A percentile compares a stretch with the other conserved stretches of the same genome.
Evolutionary conservation across 2,797 vertebrate species (phyloP).

Genomic region (Bucorvus abyssinicus): DNA sequence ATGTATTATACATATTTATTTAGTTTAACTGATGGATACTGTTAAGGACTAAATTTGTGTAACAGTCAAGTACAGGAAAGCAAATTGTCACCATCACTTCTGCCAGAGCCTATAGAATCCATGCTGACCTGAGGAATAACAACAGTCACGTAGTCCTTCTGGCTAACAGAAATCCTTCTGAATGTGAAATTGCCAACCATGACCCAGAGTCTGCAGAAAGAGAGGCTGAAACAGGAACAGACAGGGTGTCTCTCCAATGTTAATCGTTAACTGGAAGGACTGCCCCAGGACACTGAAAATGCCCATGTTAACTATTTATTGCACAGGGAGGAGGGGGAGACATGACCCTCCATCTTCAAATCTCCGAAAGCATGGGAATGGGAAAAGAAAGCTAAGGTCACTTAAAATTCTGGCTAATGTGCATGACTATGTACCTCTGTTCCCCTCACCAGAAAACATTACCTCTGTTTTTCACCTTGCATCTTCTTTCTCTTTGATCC

Average conservation of each 20-base stretch:
- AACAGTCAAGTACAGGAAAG: neutral
- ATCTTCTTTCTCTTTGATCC: neutral
- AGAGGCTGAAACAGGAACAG: neutral
- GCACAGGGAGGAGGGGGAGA: neutral
- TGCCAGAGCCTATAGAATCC: neutral
- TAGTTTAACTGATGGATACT: neutral
- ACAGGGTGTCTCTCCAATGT: neutral
- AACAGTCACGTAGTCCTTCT: neutral
- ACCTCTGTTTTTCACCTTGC: neutral
- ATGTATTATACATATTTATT: neutral
- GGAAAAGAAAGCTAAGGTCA: neutral
- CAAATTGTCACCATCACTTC: neutral
- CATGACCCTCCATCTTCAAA: neutral
- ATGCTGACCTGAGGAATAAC: neutral
- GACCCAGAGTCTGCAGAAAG: neutral
- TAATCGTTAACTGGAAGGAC: slow-evolving; percentile 13
- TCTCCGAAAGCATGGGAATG: neutral
- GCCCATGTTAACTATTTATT: neutral
- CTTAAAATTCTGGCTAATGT: neutral
- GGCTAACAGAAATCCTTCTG: neutral
- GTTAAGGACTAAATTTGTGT: neutral
- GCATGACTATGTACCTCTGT: neutral
- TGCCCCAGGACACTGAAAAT: neutral
- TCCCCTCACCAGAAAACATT: neutral
- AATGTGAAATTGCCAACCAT: neutral